These are phyloP conservation scores for Epirrhoe alternata DNA, from an alignment of 2,888 invertebrate species.

Conservation along the genomic window DNA sequence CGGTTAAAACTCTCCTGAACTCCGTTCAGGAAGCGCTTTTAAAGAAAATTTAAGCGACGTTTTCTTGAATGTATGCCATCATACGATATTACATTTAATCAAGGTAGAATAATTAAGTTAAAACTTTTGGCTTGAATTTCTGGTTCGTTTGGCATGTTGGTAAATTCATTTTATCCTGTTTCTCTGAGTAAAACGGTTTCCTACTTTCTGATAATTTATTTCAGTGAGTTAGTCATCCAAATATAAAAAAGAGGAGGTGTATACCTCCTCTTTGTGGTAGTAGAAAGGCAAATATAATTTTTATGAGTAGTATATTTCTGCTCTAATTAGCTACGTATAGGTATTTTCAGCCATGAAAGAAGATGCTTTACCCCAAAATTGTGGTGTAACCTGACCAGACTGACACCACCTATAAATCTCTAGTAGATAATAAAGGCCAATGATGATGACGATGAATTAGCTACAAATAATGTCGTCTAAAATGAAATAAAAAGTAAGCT, in stretches of 20 bases:
- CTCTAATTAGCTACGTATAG: too few relatives aligned
- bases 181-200: constrained; percentile 15
- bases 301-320: too few relatives aligned
- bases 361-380: too few relatives aligned
- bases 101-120: constrained; percentile 52
- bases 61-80: constrained; percentile 66
- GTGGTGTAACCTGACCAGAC: too few relatives aligned
- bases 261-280: too few relatives aligned
- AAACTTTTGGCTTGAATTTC: constrained; percentile 45
- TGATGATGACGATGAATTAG: background rate
- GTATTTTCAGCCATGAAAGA: too few relatives aligned
- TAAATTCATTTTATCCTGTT: constrained; percentile 37
- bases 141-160: constrained; percentile 38
- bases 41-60: constrained; percentile 69
- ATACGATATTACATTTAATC: constrained; percentile 53
- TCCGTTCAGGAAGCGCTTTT: constrained; percentile 61
- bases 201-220: constrained; percentile 5
- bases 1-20: constrained; percentile 66
- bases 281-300: too few relatives aligned
- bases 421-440: too few relatives aligned
- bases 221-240: too few relatives aligned
- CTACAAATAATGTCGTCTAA: background rate
- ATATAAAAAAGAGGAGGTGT: too few relatives aligned
- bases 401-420: too few relatives aligned
- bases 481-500: background rate